phyloP scores from a whole-genome alignment of 64 coral and sea anemone species.

The Actinia tenebrosa region DNA sequence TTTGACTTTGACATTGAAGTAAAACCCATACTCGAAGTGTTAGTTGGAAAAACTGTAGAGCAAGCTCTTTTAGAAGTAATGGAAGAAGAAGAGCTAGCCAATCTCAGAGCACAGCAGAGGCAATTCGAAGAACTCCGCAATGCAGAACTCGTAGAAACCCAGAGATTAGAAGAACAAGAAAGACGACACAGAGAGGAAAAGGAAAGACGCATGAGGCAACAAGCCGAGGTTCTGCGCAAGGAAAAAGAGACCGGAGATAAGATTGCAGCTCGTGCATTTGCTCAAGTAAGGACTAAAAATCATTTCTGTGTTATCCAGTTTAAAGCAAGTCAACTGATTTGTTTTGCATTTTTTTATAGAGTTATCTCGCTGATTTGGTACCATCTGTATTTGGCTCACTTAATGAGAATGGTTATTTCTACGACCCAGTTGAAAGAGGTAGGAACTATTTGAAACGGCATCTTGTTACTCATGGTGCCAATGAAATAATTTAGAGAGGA shows the following conservation, averaged over 20 bases:
- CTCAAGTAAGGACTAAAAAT: slow-evolving; percentile 62
- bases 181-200: slow-evolving; percentile 96
- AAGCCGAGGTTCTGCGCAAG: slow-evolving; percentile 89
- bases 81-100: slow-evolving; percentile 95
- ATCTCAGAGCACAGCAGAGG: slow-evolving; percentile 91
- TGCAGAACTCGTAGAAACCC: slow-evolving; percentile 97
- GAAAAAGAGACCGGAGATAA: slow-evolving; percentile 97
- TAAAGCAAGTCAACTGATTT: background rate
- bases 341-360: slow-evolving; percentile 27
- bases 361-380: slow-evolving; percentile 95
- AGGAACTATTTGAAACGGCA: background rate
- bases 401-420: slow-evolving; percentile 99
- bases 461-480: background rate
- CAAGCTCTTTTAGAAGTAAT: slow-evolving; percentile 93
- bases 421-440: slow-evolving; percentile 99
- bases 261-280: slow-evolving; percentile 93
- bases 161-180: slow-evolving; percentile 97
- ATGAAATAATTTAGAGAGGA: background rate
- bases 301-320: background rate
- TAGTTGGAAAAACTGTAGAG: slow-evolving; percentile 95
- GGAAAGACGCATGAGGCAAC: slow-evolving; percentile 92
- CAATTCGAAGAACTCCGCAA: slow-evolving; percentile 89
- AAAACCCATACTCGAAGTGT: slow-evolving; percentile 90
- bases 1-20: slow-evolving; percentile 98
- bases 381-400: slow-evolving; percentile 98